Evolutionary conservation across 2,797 vertebrate genomes (phyloP), one percentile per base, ranked within the genome.

Genomic region (Fistularia commersonii): DNA sequence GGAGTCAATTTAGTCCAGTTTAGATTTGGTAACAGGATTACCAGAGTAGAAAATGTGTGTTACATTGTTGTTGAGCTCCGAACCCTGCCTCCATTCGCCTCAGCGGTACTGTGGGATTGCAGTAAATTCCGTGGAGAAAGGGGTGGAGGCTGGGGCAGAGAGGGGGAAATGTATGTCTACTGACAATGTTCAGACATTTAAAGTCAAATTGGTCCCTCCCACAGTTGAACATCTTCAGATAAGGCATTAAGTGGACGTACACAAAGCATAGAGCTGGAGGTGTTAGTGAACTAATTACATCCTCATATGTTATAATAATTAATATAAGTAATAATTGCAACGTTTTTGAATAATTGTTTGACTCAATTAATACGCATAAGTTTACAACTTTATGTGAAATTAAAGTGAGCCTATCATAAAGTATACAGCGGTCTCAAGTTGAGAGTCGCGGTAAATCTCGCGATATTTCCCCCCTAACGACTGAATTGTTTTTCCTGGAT

Each of bases 401-500:
- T n/a, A 41, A 7, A 40, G n/a, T 15, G 13, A 41, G 35, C 35
- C 9, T 10, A 36, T 36, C 9, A 8, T 36, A 36, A 36, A 36
- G 6, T 1, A 7, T 10, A 36, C 1, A 36, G 7, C 35, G 2
- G 7, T 7, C 35, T 32, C 11, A 4, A 12, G 8, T 6, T 42
- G 32, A 41, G 11, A 14, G 14, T 11, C 37, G 11, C 4, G 11
- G 0, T 0, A 46, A 32, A 57, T 84, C 78, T 87, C 80, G 82
- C 83, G 83, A 84, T 66, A 64, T 39, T 51, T 78, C 33, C 37
- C 68, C 54, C 39, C 71, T 88, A 69, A 80, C 72, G 83, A 91
- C 89, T 1, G 47, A 23, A 47, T 32, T 65, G 86, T 90, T 88
- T 82, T 23, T 60, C 72, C 1, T 85, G 49, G 87, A 64, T 62